These are phyloP conservation scores for Hemicordylus capensis DNA, from an alignment of 2,113 vertebrate genomes.

Conservation along the genomic window DNA sequence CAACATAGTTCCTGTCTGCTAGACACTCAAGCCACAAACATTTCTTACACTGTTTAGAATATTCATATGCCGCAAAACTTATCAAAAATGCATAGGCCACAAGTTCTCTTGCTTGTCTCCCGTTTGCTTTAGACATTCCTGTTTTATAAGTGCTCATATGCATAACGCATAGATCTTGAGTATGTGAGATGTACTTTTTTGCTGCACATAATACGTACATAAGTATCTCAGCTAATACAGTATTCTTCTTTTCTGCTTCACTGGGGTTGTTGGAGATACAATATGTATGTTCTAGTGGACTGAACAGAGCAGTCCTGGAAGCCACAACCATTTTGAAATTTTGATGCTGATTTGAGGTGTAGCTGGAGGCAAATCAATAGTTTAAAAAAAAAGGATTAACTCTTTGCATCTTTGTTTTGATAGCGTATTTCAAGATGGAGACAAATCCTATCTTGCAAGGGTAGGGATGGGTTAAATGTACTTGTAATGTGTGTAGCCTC, in stretches of 20 bases:
- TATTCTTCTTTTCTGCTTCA: background rate
- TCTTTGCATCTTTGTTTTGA: conserved; percentile 2
- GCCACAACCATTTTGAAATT: background rate
- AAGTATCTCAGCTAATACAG: fast-evolving
- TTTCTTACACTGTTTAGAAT: background rate
- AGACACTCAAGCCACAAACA: background rate
- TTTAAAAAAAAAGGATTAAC: fast-evolving
- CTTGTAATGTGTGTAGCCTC: fast-evolving
- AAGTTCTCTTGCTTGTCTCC: fast-evolving
- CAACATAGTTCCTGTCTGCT: background rate
- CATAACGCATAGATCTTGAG: background rate
- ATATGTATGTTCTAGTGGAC: conserved; percentile 2
- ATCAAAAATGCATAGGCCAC: background rate
- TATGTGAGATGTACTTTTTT: background rate
- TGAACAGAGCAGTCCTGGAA: fast-evolving
- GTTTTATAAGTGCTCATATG: background rate
- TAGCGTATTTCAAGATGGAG: background rate
- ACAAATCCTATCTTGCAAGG: background rate
- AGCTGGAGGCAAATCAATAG: conserved; percentile 3
- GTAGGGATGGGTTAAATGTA: background rate
- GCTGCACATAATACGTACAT: fast-evolving
- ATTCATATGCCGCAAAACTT: background rate
- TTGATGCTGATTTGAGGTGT: background rate
- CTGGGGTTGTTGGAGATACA: fast-evolving
- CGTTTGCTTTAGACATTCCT: background rate